Evolutionary conservation across 1,140 invertebrate genomes (phyloP).

Genomic region (Pygmarrhopalites habei): DNA sequence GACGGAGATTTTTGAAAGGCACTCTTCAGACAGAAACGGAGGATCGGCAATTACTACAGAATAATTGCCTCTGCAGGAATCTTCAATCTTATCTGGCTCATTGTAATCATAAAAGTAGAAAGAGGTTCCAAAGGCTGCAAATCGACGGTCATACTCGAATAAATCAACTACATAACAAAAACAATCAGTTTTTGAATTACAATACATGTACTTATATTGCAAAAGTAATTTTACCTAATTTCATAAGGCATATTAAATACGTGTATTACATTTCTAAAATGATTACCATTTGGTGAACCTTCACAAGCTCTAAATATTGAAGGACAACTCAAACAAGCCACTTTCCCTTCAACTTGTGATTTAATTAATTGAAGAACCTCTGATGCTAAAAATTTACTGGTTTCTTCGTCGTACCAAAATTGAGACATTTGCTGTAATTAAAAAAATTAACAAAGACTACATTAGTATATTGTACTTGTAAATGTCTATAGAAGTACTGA

Average conservation of each 20-base stretch:
- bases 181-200: neutral
- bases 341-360: constrained; percentile 53
- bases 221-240: neutral
- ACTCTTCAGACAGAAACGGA: constrained; percentile 88
- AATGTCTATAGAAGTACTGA: constrained; percentile 28
- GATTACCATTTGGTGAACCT: constrained; percentile 40
- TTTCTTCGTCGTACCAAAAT: constrained; percentile 87
- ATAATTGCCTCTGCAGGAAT: constrained; percentile 55
- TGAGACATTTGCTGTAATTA: constrained; percentile 82
- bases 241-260: neutral
- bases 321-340: constrained; percentile 84
- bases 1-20: constrained; percentile 70
- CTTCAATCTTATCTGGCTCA: constrained; percentile 60
- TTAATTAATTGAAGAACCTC: constrained; percentile 53
- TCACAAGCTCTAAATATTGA: constrained; percentile 63
- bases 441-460: neutral
- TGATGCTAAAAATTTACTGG: constrained; percentile 59
- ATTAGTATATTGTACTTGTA: constrained; percentile 13
- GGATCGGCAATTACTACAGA: constrained; percentile 88
- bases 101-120: constrained; percentile 88
- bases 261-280: neutral
- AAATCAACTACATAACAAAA: constrained; percentile 57
- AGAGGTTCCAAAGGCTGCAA: constrained; percentile 67
- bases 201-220: constrained; percentile 5
- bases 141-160: constrained; percentile 74